phyloP scores from a whole-genome alignment of 2,888 invertebrate genomes.

The Eueremaeus valkanovi region DNA sequence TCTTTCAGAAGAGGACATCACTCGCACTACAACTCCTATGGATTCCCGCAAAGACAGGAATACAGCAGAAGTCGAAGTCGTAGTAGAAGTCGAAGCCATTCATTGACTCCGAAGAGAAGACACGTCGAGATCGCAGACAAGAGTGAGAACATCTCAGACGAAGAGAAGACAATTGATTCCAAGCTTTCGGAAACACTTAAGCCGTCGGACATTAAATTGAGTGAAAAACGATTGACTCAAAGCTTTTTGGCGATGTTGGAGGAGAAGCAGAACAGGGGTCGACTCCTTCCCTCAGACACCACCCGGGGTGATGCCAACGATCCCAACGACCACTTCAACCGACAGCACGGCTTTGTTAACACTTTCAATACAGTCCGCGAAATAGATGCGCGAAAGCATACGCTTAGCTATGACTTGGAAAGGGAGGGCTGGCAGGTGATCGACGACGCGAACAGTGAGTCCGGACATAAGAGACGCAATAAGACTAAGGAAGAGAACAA shows the following conservation, averaged over 20 bases:
- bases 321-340: neutral
- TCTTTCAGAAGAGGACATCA: conserved; percentile 7
- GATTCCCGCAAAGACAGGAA: neutral
- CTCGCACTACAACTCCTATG: neutral
- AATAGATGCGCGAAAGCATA: neutral
- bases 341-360: conserved; percentile 36
- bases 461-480: neutral
- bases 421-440: conserved; percentile 35
- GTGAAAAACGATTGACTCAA: conserved; percentile 39
- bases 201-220: conserved; percentile 38
- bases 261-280: conserved; percentile 29
- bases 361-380: conserved; percentile 23
- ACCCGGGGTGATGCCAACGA: neutral
- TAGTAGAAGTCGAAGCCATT: conserved; percentile 10
- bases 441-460: conserved; percentile 30
- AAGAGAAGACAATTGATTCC: conserved; percentile 8
- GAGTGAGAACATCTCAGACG: conserved; percentile 6
- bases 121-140: neutral
- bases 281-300: neutral
- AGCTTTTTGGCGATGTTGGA: conserved; percentile 40
- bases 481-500: neutral
- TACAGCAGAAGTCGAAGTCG: neutral
- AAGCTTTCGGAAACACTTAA: conserved; percentile 27
- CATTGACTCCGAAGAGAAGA: neutral
- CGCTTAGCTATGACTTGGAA: conserved; percentile 7